Conservation (phyloP, 2,113 vertebrate genomes). For the Crotalus tigris region DNA sequence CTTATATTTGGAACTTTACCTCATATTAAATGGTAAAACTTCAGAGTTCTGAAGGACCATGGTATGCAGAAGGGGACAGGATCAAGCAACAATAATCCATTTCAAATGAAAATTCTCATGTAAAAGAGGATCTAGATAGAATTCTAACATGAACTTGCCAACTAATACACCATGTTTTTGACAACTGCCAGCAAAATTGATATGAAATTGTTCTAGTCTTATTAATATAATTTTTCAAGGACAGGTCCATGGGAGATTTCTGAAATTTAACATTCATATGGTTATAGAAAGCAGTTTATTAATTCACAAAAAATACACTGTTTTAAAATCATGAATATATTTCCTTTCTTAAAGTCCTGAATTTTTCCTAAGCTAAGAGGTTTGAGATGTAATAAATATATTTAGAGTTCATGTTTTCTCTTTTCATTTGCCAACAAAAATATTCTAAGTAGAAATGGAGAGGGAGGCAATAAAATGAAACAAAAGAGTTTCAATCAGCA, state of each 20-base stretch:
- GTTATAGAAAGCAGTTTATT: background rate
- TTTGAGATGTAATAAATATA: background rate
- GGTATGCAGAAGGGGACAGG: background rate
- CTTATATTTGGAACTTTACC: background rate
- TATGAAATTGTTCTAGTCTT: background rate
- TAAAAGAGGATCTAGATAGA: background rate
- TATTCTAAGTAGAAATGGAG: background rate
- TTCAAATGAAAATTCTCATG: background rate
- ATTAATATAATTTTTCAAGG: background rate
- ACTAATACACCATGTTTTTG: background rate
- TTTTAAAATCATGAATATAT: background rate
- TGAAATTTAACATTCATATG: background rate
- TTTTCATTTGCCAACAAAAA: slow-evolving; percentile 6
- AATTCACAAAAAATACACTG: background rate
- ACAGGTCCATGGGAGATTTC: background rate
- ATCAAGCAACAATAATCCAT: background rate
- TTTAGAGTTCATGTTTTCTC: slow-evolving; percentile 1
- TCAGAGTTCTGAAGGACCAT: background rate
- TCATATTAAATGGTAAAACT: background rate
- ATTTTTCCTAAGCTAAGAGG: background rate
- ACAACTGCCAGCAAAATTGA: background rate
- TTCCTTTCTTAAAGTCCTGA: background rate
- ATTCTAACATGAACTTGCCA: background rate
- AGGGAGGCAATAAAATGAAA: background rate
- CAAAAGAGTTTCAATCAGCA: slow-evolving; percentile 29